Percentiles rank a stretch among this genome's conserved stretches.
These are phyloP conservation scores for Palaemon carinicauda DNA, from an alignment of 1,140 invertebrate genomes.

Conservation along the genomic window DNA sequence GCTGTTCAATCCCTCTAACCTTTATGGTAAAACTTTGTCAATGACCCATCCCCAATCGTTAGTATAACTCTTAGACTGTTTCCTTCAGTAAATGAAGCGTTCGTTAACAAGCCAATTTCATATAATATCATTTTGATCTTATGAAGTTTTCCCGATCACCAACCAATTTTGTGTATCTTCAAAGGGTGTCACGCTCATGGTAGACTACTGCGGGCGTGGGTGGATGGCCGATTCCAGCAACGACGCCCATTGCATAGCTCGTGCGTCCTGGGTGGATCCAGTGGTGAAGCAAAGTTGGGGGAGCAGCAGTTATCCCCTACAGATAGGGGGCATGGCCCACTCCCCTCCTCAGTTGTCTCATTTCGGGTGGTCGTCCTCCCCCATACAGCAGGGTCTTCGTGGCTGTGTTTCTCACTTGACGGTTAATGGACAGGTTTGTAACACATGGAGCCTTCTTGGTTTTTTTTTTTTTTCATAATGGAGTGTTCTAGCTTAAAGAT, in stretches of 20 bases:
- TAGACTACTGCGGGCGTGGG: conserved; percentile 81
- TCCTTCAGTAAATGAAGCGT: too few relatives aligned
- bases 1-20: too few relatives aligned
- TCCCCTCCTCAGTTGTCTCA: conserved; percentile 77
- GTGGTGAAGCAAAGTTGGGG: conserved; percentile 91
- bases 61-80: too few relatives aligned
- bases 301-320: conserved; percentile 92
- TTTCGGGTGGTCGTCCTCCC: conserved; percentile 86
- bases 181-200: conserved; percentile 87
- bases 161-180: background rate
- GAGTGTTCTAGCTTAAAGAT: background rate
- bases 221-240: conserved; percentile 81
- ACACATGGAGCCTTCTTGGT: too few relatives aligned
- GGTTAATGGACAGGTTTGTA: conserved; percentile 83
- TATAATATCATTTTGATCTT: too few relatives aligned
- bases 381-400: conserved; percentile 86
- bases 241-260: conserved; percentile 82
- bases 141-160: too few relatives aligned
- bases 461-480: background rate
- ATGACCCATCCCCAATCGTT: too few relatives aligned
- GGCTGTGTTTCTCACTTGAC: conserved; percentile 94
- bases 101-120: too few relatives aligned
- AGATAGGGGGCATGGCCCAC: conserved; percentile 88
- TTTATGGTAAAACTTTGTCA: too few relatives aligned
- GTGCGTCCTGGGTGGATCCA: conserved; percentile 65